These are phyloP conservation scores for Tonatia bakeri DNA, from an alignment of 2,113 vertebrate species.

Conservation along the genomic window DNA sequence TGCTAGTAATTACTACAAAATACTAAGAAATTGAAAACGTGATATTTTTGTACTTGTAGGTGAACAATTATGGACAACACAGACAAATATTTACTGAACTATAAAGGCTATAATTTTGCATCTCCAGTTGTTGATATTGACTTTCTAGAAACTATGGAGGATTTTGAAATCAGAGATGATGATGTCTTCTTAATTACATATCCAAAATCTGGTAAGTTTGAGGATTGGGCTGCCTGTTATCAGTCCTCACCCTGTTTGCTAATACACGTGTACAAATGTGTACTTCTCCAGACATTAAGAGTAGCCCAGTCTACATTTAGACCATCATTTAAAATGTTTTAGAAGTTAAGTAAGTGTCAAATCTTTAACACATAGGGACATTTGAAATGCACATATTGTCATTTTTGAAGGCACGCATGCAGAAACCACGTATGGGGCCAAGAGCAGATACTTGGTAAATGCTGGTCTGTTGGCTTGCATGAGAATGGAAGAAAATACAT, in stretches of 20 bases:
- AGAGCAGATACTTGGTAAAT: background rate
- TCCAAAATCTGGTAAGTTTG: constrained; percentile 57
- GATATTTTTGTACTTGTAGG: constrained; percentile 2
- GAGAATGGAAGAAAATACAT: background rate
- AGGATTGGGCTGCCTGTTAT: background rate
- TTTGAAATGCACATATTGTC: background rate
- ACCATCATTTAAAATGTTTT: background rate
- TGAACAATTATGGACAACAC: constrained; percentile 6
- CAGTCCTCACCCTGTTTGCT: background rate
- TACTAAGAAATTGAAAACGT: background rate
- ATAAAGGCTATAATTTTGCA: constrained; percentile 24
- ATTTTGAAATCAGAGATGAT: constrained; percentile 54
- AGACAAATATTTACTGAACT: background rate
- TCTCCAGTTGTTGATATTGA: rapidly evolving
- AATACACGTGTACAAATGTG: background rate
- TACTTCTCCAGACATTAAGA: background rate
- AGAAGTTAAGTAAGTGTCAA: background rate
- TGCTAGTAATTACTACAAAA: background rate
- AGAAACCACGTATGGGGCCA: background rate
- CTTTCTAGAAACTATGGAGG: background rate
- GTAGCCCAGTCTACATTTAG: background rate
- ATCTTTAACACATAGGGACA: background rate
- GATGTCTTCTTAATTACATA: constrained; percentile 37
- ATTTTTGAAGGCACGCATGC: background rate
- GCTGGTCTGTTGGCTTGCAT: background rate